Percentiles rank a stretch among this genome's conserved stretches.
phyloP scores from a whole-genome alignment of 1,140 invertebrate genomes.

The Mamestra configurata region DNA sequence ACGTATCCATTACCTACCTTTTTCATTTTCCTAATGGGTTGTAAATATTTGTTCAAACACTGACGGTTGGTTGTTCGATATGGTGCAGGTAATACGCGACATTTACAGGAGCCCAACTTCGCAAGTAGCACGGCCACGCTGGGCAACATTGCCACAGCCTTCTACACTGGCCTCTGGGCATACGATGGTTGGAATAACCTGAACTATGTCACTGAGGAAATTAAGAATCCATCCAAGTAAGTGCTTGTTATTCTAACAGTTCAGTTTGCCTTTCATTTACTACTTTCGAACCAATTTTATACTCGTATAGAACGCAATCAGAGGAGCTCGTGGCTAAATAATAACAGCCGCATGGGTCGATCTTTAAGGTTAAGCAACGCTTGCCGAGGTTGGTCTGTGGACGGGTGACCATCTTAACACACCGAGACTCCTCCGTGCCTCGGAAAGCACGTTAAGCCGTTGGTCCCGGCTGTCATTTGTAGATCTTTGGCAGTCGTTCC shows the following conservation, averaged over 20 bases:
- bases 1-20: slow-evolving; percentile 49
- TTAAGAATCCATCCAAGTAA: slow-evolving; percentile 98
- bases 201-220: slow-evolving; percentile 99
- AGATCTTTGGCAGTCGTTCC: too few relatives aligned
- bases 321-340: too few relatives aligned
- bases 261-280: background rate
- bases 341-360: too few relatives aligned
- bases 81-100: slow-evolving; percentile 94
- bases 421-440: too few relatives aligned
- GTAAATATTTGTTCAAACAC: slow-evolving; percentile 76
- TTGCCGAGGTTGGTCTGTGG: too few relatives aligned
- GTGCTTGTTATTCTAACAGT: slow-evolving; percentile 52
- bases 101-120: slow-evolving; percentile 95
- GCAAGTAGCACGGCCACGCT: slow-evolving; percentile 92
- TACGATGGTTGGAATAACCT: slow-evolving; percentile 99
- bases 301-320: background rate
- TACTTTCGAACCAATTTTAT: background rate
- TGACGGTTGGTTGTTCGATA: slow-evolving; percentile 85
- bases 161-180: slow-evolving; percentile 99
- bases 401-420: too few relatives aligned
- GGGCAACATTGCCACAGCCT: slow-evolving; percentile 97
- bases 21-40: slow-evolving; percentile 68
- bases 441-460: too few relatives aligned
- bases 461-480: too few relatives aligned
- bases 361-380: too few relatives aligned